phyloP scores from a whole-genome alignment of 2,113 vertebrate species.

The Ciconia stormi region DNA sequence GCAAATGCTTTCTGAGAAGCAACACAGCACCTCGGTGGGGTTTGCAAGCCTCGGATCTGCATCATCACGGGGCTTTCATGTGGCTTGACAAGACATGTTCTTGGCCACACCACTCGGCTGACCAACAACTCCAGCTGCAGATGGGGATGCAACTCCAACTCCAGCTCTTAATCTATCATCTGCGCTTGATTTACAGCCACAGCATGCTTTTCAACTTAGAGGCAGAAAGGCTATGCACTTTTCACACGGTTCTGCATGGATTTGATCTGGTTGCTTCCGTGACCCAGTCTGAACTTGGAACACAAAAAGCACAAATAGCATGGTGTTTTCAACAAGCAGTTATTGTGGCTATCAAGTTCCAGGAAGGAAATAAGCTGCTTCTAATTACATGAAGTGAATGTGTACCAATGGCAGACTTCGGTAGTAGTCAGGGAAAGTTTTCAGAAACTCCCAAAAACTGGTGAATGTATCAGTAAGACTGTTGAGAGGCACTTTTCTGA shows the following conservation, averaged over 20 bases:
- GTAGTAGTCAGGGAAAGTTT: neutral
- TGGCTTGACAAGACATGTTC: neutral
- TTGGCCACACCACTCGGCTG: neutral
- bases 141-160: too few species aligned
- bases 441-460: neutral
- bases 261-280: neutral
- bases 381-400: neutral
- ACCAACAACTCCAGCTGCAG: neutral
- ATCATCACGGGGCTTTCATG: neutral
- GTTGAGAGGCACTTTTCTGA: neutral
- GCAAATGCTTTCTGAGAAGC: neutral
- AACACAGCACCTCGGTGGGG: neutral
- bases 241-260: neutral
- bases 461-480: neutral
- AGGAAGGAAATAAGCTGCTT: neutral
- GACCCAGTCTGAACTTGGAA: neutral
- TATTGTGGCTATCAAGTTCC: neutral
- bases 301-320: neutral
- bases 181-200: neutral
- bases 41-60: neutral
- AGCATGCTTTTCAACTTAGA: neutral
- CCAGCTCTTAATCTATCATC: neutral
- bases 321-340: neutral
- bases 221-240: neutral
- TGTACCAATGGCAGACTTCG: neutral